Evolutionary conservation across 2,888 invertebrate species (phyloP).

Genomic region (Trachelus tabidus): DNA sequence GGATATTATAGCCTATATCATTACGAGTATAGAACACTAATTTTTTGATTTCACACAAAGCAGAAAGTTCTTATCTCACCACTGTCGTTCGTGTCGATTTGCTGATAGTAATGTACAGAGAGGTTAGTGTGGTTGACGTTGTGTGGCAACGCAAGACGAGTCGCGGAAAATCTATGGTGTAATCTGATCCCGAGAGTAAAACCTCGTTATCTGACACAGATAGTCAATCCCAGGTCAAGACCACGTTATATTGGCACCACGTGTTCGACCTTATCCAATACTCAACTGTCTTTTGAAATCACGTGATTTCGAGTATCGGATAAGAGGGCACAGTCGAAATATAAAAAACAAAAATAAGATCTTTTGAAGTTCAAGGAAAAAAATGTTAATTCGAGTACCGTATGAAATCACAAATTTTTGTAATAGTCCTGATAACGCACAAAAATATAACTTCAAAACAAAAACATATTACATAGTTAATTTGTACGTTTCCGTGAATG

Average conservation of each 20-base stretch:
- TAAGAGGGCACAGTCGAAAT: neutral
- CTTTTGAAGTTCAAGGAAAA: neutral
- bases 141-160: neutral
- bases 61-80: neutral
- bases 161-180: constrained; percentile 5
- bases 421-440: neutral
- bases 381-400: neutral
- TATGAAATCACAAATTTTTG: neutral
- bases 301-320: neutral
- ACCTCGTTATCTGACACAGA: constrained; percentile 53
- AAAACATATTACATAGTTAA: neutral
- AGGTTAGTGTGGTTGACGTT: neutral
- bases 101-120: neutral
- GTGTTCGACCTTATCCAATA: constrained; percentile 17
- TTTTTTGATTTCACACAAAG: neutral
- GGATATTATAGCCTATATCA: neutral
- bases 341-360: neutral
- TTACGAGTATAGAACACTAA: too few relatives aligned
- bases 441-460: neutral
- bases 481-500: neutral
- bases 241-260: constrained; percentile 19
- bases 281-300: constrained; percentile 41
- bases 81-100: neutral
- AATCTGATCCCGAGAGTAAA: constrained; percentile 49
- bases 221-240: constrained; percentile 39